These are phyloP conservation scores for Salpingus planirostris DNA, from an alignment of 2,888 invertebrate genomes.

Conservation along the genomic window DNA sequence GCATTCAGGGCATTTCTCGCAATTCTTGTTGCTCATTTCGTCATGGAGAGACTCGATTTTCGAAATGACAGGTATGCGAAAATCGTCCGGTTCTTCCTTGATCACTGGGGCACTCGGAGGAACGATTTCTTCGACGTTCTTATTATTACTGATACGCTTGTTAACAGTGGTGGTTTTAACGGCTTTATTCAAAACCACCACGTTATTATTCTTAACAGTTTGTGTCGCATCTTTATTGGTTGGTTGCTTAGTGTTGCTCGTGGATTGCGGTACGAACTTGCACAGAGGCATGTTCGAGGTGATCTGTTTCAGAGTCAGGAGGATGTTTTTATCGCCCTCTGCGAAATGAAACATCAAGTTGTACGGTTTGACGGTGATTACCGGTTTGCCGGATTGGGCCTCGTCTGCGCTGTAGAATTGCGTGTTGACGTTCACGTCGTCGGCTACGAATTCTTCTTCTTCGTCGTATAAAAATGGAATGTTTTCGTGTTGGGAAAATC, in stretches of 20 bases:
- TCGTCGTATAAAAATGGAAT: conserved; percentile 31
- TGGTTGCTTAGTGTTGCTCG: too few species aligned
- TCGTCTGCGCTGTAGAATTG: conserved; percentile 32
- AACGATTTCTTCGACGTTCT: too few species aligned
- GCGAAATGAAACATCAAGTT: conserved; percentile 26
- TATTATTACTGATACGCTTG: too few species aligned
- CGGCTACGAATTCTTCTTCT: conserved; percentile 25
- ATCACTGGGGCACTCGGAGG: too few species aligned
- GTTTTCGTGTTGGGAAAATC: conserved; percentile 32
- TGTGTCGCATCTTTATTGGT: not conserved
- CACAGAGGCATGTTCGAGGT: conserved; percentile 34
- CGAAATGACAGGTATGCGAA: conserved; percentile 27
- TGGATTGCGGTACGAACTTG: conserved; percentile 24
- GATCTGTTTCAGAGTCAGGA: conserved; percentile 33
- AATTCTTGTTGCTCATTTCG: too few species aligned
- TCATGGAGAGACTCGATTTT: conserved; percentile 28
- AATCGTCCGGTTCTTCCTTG: conserved; percentile 2
- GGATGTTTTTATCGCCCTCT: conserved; percentile 8
- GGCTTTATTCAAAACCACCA: not conserved
- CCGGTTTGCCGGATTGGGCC: conserved; percentile 26
- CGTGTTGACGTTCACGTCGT: conserved; percentile 25
- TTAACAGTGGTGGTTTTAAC: conserved; percentile 2
- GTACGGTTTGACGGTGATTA: conserved; percentile 27
- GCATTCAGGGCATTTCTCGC: conserved; percentile 31
- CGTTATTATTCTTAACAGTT: conserved; percentile 2